Evolutionary conservation across 1,140 invertebrate genomes (phyloP), one percentile per base, ranked within the genome.

Genomic region (Acromyrmex heyeri): DNA sequence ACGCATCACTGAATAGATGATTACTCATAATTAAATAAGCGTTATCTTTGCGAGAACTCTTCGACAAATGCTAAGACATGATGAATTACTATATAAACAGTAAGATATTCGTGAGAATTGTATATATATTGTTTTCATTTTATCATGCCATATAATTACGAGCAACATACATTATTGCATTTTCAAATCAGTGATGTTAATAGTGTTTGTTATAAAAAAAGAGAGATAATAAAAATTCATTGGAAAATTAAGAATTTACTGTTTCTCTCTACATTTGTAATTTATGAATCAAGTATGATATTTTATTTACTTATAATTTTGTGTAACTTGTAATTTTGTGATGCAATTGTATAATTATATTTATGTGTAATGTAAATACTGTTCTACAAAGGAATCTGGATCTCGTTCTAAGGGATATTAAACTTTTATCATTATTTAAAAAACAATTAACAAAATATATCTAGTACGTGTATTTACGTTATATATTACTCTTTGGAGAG

Each of bases 401-500:
- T 75, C 12, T 16, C 12, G 4, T 24, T 5, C 21, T 64, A 16
- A 27, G 18, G 44, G 5, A n/a, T n/a, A 21, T 1, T 5, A 8
- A 48, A 30, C 14, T 78, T 72, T 53, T 5, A 69, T 69, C 2
- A 10, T 21, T 21, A 16, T 61, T 27, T 27, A 24, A 2, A 48
- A 24, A n/a, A 65, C 1, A 1, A 48, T 65, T 27, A 18, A 18
- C 34, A 64, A 38, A 44, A 64, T 62, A 44, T 64, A 30, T 77
- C 14, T 62, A 57, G 73, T 64, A 61, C 62, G 6, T 67, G 14
- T 78, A 69, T 78, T 57, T 75, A 59, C n/a, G 30, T 44, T 87
- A 91, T 91, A 92, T 91, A 91, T 91, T 90, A 91, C 87, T 92
- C 88, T 92, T 91, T 92, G 87, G 91, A 83, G 61, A 83, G 48